These are phyloP conservation scores for Hyppa rectilinea DNA, from an alignment of 2,888 invertebrate genomes.

Conservation along the genomic window DNA sequence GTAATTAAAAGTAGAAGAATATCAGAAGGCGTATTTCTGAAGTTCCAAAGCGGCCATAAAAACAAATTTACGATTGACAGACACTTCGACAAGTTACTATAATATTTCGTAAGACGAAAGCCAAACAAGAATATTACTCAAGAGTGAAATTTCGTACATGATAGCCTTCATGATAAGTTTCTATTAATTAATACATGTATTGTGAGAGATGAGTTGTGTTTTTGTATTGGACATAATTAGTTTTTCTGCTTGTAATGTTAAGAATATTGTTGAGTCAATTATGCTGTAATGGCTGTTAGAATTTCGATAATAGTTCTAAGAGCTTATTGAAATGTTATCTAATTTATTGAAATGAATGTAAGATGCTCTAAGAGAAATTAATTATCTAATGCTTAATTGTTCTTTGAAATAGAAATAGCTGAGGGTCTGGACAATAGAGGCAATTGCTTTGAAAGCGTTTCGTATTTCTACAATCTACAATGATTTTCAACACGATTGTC, in stretches of 20 bases:
- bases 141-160: conserved; percentile 69
- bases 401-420: conserved; percentile 9
- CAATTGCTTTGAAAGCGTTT: too few relatives aligned
- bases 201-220: conserved; percentile 44
- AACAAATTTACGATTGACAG: conserved; percentile 39
- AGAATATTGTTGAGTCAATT: conserved; percentile 31
- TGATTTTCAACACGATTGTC: too few relatives aligned
- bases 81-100: conserved; percentile 9
- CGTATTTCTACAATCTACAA: too few relatives aligned
- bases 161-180: conserved; percentile 43
- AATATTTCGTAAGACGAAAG: conserved; percentile 63
- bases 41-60: conserved; percentile 22
- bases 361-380: conserved; percentile 30
- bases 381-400: conserved; percentile 32
- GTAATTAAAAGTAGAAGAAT: background rate
- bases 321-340: conserved; percentile 47
- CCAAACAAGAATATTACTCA: conserved; percentile 67
- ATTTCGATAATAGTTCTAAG: conserved; percentile 22
- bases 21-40: background rate
- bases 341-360: conserved; percentile 32
- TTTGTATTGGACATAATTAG: conserved; percentile 32
- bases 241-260: conserved; percentile 38
- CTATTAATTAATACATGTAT: conserved; percentile 62
- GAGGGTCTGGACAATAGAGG: too few relatives aligned
- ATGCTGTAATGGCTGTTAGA: conserved; percentile 46